Evolutionary conservation across 2,797 vertebrate genomes (phyloP), one percentile per base, ranked within the genome.

Genomic region (Staurois parvus): DNA sequence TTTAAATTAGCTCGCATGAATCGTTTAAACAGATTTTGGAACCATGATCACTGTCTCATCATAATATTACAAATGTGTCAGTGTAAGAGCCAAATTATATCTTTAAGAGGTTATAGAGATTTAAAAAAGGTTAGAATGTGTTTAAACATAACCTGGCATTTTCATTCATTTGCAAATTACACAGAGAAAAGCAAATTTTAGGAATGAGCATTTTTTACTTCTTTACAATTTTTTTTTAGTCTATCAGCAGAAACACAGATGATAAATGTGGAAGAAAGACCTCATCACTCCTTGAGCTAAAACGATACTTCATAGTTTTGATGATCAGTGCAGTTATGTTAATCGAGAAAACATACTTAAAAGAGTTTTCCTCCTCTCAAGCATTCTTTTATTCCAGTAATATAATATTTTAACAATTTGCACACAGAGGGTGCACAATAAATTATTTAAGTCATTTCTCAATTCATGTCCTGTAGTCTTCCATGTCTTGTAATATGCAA

Each of bases 311-410:
- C 64, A 72, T 81, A 34, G 56, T 45, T 85, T 69, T 85, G 78
- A 81, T 81, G 84, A 81, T 85, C 45, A 69, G 78, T 85, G 78
- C 84, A 81, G 84, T 86, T 81, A 81, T 81, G 84, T 81, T 81
- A 86, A 86, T 64, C 48, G 45, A 62, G 69, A 78, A 66, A 45
- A 81, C 29, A 79, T 66, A 56, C 73, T 86, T 68, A 73, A 59
- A 30, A 66, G 40, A 81, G 72, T 72, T 81, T 85, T 69, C 26
- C 26, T 81, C n/a, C 21, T 70, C 59, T 77, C 73, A 81, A 56
- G 72, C 66, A 45, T 72, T 76, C 66, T 76, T 86, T 86, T 70
- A 64, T 82, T 81, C 67, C 34, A 56, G 79, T 76, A 81, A 81
- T 81, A 86, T 70, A 67, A 67, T 73, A 64, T 37, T 86, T 86